Evolutionary conservation across 2,113 vertebrate species (phyloP).

Genomic region (Sorex fumeus): DNA sequence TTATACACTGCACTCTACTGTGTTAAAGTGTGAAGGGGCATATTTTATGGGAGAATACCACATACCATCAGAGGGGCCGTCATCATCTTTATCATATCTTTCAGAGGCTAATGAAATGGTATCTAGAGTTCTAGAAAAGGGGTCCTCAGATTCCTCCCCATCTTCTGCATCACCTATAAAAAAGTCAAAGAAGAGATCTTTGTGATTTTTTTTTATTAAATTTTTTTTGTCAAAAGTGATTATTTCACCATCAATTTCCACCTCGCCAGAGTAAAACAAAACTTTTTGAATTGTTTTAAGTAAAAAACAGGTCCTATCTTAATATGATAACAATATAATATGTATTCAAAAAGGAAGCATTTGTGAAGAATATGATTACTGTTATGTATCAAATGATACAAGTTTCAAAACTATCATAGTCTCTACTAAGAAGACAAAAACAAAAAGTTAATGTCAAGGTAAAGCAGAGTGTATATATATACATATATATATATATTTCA

Average conservation of each 20-base stretch:
- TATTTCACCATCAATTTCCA: slow-evolving; percentile 36
- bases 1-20: background rate
- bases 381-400: slow-evolving; percentile 12
- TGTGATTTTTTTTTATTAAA: slow-evolving; percentile 66
- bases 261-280: slow-evolving; percentile 11
- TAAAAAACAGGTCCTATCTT: background rate
- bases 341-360: background rate
- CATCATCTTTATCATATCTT: slow-evolving; percentile 95
- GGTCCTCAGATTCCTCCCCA: slow-evolving; percentile 90
- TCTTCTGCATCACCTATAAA: slow-evolving; percentile 90
- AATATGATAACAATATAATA: background rate
- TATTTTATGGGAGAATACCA: slow-evolving; percentile 76
- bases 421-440: slow-evolving; percentile 46
- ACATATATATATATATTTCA: background rate
- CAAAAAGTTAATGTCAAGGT: background rate
- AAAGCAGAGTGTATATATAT: background rate
- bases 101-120: slow-evolving; percentile 93
- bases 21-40: slow-evolving; percentile 67
- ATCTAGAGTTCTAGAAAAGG: slow-evolving; percentile 90
- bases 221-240: slow-evolving; percentile 47
- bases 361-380: slow-evolving; percentile 39
- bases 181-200: slow-evolving; percentile 71
- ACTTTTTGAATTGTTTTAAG: slow-evolving; percentile 40
- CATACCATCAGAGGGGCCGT: slow-evolving; percentile 92
- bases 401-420: slow-evolving; percentile 31